phyloP scores from a whole-genome alignment of 2,797 vertebrate genomes.

The Lacerta viridis region DNA sequence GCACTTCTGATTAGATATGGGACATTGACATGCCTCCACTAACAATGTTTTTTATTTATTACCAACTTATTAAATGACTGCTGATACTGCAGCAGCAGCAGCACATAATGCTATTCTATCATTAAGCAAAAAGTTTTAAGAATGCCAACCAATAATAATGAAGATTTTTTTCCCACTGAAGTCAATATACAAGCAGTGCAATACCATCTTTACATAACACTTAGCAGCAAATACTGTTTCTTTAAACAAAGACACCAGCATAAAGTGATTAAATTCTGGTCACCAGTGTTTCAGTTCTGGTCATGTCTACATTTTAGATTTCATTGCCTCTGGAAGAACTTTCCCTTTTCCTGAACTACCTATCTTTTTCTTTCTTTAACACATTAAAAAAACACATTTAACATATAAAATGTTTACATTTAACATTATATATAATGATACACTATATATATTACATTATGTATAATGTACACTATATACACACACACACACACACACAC shows the following conservation, averaged over 20 bases:
- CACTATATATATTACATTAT: too few species aligned
- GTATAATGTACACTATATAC: too few species aligned
- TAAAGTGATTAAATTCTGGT: background rate
- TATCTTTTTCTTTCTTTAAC: background rate
- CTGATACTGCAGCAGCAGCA: slow-evolving; percentile 42
- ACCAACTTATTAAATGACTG: slow-evolving; percentile 58
- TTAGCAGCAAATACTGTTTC: slow-evolving; percentile 22
- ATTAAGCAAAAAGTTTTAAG: slow-evolving; percentile 33
- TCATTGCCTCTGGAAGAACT: slow-evolving; percentile 2
- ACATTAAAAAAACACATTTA: background rate
- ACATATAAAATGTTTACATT: slow-evolving; percentile 25
- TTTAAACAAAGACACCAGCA: slow-evolving; percentile 15
- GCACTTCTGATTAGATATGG: slow-evolving; percentile 42
- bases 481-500: too few species aligned
- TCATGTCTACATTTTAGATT: slow-evolving; percentile 7
- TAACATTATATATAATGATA: background rate
- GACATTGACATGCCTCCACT: slow-evolving; percentile 32
- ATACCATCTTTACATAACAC: slow-evolving; percentile 1
- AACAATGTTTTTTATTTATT: slow-evolving; percentile 51
- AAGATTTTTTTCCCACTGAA: slow-evolving; percentile 6
- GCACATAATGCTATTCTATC: slow-evolving; percentile 38
- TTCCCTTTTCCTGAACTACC: background rate
- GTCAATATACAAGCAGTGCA: background rate
- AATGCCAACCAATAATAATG: slow-evolving; percentile 27
- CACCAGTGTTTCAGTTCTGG: background rate